A percentile compares a stretch with the other conserved stretches of the same genome.
phyloP scores from a whole-genome alignment of 2,113 vertebrate genomes.

The Syngnathoides biaculeatus region DNA sequence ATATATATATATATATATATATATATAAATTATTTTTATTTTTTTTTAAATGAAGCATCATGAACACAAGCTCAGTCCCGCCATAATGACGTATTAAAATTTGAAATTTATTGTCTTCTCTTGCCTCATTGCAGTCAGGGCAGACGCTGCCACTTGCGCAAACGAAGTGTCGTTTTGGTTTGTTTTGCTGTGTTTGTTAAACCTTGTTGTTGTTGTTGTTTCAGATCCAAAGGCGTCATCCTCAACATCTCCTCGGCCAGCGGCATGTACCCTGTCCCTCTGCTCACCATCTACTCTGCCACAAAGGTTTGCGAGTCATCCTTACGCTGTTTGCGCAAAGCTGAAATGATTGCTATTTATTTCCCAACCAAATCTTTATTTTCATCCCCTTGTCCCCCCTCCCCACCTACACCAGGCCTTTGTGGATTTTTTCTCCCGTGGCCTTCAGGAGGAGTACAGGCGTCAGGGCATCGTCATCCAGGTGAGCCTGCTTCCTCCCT shows the following conservation, averaged over 20 bases:
- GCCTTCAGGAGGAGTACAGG: slow-evolving; percentile 86
- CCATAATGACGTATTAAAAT: too few species aligned
- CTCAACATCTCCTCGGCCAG: slow-evolving; percentile 88
- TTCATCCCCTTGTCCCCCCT: neutral
- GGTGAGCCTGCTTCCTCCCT: slow-evolving; percentile 69
- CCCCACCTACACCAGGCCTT: slow-evolving; percentile 75
- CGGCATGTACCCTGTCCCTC: slow-evolving; percentile 78
- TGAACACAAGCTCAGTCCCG: too few species aligned
- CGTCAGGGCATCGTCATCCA: slow-evolving; percentile 90
- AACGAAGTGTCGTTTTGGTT: neutral
- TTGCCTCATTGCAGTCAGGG: neutral
- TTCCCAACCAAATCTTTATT: neutral
- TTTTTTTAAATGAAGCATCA: too few species aligned
- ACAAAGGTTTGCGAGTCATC: slow-evolving; percentile 76
- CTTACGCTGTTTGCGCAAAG: neutral
- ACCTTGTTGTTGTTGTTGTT: neutral
- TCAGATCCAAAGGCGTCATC: slow-evolving; percentile 81
- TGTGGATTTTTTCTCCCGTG: slow-evolving; percentile 89
- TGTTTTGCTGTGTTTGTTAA: neutral
- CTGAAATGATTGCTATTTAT: neutral
- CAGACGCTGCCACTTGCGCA: neutral
- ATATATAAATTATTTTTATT: too few species aligned
- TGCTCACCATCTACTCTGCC: slow-evolving; percentile 87
- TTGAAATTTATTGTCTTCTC: neutral
- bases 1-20: too few species aligned